Base-by-base conservation (phyloP, 2,888 invertebrate species). In the Protodeltote pygarga region DNA sequence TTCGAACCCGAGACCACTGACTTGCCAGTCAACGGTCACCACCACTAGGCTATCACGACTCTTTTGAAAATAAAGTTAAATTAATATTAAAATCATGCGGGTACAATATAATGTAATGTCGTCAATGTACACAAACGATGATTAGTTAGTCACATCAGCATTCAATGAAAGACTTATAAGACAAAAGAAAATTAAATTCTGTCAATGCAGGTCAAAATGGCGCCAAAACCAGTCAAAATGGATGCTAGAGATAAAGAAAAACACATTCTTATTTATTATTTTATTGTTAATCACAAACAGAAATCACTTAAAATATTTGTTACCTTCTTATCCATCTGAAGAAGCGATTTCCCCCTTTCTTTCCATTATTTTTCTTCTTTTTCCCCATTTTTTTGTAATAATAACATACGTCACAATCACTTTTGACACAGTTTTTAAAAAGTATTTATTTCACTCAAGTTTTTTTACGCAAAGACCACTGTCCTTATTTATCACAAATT, bases 311-410 rank as follows among this genome's bases (percentile, higher is more conserved):
- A 11, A 41, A 39, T 27, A 9, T 29, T 17, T 50, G 32, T 75
- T 90, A 92, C 91, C 92, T 92, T 84, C 81, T 79, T 49, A 92
- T 91, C 91, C 92, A 92, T 29, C 92, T 84, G 65, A 92, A 91
- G 74, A 92, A 92, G 54, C 90, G 76, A 72, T 85, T 89, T 9
- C 88, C 86, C 24, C 82, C 79, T 67, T 81, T 88, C 65, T 85
- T 89, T 8, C 75, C 83, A 64, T 65, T 83, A 74, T 81, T 83
- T 82, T 89, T 92, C 84, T 89, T 91, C 81, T 90, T 91, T 62
- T 90, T 91, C 57, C 90, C 90, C 91, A 92, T 92, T 79, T 75
- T 81, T 68, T 58, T 67, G 32, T 49, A 50, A 39, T 51, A 61
- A 49, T 52, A 71, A 55, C 81, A 85, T 84, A 77, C 47, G 70